Base-by-base conservation (phyloP, 2,113 vertebrate genomes). In the Dipodomys merriami region DNA sequence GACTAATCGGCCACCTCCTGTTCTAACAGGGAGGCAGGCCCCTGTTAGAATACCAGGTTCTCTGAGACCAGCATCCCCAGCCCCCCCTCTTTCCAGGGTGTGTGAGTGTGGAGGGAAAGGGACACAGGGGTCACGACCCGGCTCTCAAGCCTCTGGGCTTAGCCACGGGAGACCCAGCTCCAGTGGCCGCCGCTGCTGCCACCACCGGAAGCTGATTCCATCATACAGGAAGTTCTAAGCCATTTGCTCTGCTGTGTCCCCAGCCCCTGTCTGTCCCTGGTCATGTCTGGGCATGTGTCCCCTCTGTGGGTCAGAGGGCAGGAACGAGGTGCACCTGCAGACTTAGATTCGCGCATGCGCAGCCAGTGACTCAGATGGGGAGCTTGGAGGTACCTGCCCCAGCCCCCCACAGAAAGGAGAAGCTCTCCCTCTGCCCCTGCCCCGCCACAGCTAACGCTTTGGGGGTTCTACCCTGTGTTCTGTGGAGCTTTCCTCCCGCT, bases 101-200 rank as follows among this genome's bases (percentile, higher is more conserved):
- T 0, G 18, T 1, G 44, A 0, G n/a, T 0, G 44, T 4, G 9
- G 4, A 15, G 46, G 6, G 1, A 0, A 25, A 1, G 30, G 49
- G 49, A 1, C 5, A 39, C 49, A 53, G 49, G 12, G 49, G 12
- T 69, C 69, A 29, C 49, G 20, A 27, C 30, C 18, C 30, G 11
- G 33, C 7, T 71, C 62, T 71, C 69, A 44, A 2, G 53, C 18
- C 30, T 57, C 33, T 72, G 6, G 44, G 49, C 35, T 35, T 49
- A 80, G 79, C 65, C 33, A 30, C 23, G 0, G 20, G 29, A 35
- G 1, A 69, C 69, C 33, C n/a, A n/a, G 30, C 29, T 15, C 2
- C 23, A 16, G 7, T 46, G 67, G n/a, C 9, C 0, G 0, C 23
- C 39, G 39, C 39, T 1, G 5, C 39, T 39, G 39, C 39, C 39